Conservation (phyloP, 92 coral and sea anemone genomes). For the Metridium senile region DNA sequence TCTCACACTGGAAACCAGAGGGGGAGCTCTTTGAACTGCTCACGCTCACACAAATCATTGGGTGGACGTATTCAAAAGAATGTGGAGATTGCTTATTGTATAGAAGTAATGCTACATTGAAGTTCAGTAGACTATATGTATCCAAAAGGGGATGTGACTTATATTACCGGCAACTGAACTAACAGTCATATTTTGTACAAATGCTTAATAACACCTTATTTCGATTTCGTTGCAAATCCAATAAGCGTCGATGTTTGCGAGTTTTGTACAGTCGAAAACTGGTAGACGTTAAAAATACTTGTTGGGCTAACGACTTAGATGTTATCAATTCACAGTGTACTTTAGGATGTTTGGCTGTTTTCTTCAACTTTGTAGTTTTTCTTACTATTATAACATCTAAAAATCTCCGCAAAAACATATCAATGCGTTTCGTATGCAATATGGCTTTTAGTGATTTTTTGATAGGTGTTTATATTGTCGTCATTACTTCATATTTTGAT, state of each 20-base stretch:
- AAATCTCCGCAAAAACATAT: conserved; percentile 21
- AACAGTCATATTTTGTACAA: background rate
- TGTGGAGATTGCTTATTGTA: conserved; percentile 34
- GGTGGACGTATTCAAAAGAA: conserved; percentile 36
- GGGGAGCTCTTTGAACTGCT: conserved; percentile 27
- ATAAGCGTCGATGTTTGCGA: background rate
- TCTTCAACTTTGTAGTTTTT: conserved; percentile 23
- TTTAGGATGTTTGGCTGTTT: conserved; percentile 26
- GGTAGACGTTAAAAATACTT: background rate
- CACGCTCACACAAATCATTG: conserved; percentile 33
- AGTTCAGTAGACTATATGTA: background rate
- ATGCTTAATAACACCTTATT: background rate
- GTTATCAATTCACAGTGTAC: conserved; percentile 1
- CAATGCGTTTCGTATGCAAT: conserved; percentile 29
- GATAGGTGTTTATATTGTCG: conserved; percentile 23
- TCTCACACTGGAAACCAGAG: conserved; percentile 38
- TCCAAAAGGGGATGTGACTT: background rate
- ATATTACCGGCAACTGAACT: background rate
- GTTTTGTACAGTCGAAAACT: background rate
- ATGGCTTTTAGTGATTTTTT: conserved; percentile 42
- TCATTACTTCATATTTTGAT: conserved; percentile 19
- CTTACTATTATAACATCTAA: conserved; percentile 1
- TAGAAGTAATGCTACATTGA: conserved; percentile 30
- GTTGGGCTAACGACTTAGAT: no score
- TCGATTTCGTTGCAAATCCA: background rate